Base-by-base conservation (phyloP, 92 coral and sea anemone genomes). In the Zoanthus sociatus region DNA sequence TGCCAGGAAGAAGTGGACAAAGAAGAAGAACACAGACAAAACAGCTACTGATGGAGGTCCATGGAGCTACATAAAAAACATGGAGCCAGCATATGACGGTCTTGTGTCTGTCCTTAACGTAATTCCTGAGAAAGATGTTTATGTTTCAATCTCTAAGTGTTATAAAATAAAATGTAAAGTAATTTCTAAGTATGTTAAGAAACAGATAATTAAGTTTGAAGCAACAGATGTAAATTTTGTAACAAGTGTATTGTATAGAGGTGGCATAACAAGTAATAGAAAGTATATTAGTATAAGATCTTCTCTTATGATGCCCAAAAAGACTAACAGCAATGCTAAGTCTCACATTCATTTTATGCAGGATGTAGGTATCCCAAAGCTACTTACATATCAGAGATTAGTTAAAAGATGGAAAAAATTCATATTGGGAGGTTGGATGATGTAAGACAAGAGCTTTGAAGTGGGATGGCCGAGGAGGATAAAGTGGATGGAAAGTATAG, bases 141-240 rank as follows among this genome's bases (percentile, higher is more conserved):
- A 67, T 67, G 72, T 18, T 18, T 67, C 51, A 61, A 21, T 90
- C 44, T 58, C 60, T 13, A 87, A 79, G 46, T 90, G 90, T 71
- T 76, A 82, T 54, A 81, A 64, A 50, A 58, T 90, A 77, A 86
- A 47, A 21, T 55, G 78, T 18, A 87, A 87, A 63, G 90, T 82
- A 47, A 87, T 90, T 83, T 88, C 93, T 37, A 82, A 79, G 44
- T n/a, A 86, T 81, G 88, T 74, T 42, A 90, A 86, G 42, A 55
- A 68, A 58, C 76, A 87, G 46, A 76, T 87, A 32, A 79, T 55
- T 69, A 70, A 53, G 21, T 87, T 87, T 87, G 90, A 87, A 56
- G 75, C 76, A 17, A 45, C 90, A 68, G 53, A 88, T 50, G 54
- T 70, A 72, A 90, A 87, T 78, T 87, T 87, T 90, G 93, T 90